These are phyloP conservation scores for Sphenodon punctatus DNA, from an alignment of 2,797 vertebrate genomes.

Conservation along the genomic window DNA sequence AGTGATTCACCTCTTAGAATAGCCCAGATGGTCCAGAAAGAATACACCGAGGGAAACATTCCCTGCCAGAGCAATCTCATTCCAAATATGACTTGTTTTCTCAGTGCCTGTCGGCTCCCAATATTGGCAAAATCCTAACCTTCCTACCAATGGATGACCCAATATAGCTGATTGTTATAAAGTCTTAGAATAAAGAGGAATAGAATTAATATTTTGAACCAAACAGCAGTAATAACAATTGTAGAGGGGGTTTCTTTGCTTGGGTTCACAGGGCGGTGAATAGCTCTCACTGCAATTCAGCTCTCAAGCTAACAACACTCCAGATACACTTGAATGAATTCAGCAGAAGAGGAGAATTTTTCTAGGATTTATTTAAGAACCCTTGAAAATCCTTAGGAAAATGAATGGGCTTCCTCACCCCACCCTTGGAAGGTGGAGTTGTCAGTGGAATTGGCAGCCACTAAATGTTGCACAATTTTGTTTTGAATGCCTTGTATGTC, in stretches of 20 bases:
- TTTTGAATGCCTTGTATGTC: background rate
- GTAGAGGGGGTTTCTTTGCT: background rate
- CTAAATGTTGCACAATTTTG: background rate
- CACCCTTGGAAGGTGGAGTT: background rate
- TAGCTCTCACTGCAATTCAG: background rate
- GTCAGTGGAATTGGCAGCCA: conserved; percentile 3
- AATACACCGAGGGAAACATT: background rate
- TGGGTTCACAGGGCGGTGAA: background rate
- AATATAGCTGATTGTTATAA: background rate
- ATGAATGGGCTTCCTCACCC: background rate
- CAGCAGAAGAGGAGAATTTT: background rate
- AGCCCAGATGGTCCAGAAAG: too few species aligned
- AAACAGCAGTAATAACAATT: background rate
- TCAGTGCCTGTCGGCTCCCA: background rate
- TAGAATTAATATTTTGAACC: background rate
- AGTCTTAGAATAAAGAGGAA: background rate
- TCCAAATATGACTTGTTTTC: accelerated
- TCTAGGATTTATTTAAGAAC: conserved; percentile 24
- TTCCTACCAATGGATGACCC: background rate
- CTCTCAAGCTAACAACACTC: background rate
- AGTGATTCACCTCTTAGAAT: background rate
- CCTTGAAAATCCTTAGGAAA: conserved; percentile 47
- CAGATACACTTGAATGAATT: background rate
- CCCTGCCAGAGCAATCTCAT: background rate
- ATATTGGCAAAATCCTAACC: accelerated